These are phyloP conservation scores for Butorides virescens DNA, from an alignment of 2,113 vertebrate species.

Conservation along the genomic window DNA sequence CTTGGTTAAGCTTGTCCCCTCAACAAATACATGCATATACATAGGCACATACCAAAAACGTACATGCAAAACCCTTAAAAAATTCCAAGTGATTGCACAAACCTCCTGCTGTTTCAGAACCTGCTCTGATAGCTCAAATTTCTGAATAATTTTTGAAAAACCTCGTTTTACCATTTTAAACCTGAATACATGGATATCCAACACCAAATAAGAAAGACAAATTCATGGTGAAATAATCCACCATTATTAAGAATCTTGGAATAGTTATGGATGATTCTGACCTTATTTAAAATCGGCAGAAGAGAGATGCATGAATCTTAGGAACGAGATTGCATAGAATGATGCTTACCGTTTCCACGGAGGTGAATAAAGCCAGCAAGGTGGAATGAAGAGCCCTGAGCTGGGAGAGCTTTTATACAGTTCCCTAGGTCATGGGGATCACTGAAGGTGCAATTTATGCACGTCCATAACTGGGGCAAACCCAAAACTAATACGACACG, in stretches of 20 bases:
- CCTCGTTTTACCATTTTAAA: neutral
- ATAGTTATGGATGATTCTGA: neutral
- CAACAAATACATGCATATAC: neutral
- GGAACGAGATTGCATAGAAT: neutral
- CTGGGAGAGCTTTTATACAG: constrained; percentile 39
- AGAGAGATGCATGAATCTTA: neutral
- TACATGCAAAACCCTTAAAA: neutral
- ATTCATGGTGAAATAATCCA: neutral
- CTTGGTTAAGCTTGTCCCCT: neutral
- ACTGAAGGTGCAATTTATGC: constrained; percentile 23
- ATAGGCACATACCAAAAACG: neutral
- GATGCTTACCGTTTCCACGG: neutral
- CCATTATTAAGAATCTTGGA: neutral
- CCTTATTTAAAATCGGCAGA: neutral
- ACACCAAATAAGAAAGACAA: neutral
- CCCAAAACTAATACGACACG: neutral
- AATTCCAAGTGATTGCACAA: neutral
- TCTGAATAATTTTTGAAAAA: neutral
- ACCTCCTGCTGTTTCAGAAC: neutral
- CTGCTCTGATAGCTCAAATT: neutral
- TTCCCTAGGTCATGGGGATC: neutral
- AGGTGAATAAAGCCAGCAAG: neutral
- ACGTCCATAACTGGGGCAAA: constrained; percentile 10
- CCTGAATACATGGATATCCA: neutral
- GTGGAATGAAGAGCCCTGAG: neutral